A percentile compares a stretch with the other conserved stretches of the same genome.
Conservation (phyloP, 2,888 invertebrate species). For the Drosophila nigricruria region DNA sequence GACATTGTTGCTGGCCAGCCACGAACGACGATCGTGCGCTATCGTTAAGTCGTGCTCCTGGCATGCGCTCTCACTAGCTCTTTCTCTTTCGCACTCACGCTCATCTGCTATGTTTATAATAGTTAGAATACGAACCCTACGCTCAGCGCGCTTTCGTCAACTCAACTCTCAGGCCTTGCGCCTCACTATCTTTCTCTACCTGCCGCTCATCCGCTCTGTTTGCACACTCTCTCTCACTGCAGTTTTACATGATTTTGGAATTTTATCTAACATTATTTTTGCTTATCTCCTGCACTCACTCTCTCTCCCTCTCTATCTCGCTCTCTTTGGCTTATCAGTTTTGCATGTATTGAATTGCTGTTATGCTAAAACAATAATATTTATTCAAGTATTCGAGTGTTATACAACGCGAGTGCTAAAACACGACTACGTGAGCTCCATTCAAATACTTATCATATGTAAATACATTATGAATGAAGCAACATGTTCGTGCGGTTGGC, state of each 20-base stretch:
- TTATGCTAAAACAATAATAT: slow-evolving; percentile 2
- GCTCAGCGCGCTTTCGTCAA: not conserved
- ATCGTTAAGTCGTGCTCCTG: slow-evolving; percentile 17
- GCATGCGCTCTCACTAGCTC: slow-evolving; percentile 2
- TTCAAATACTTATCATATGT: slow-evolving; percentile 27
- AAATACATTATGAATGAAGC: slow-evolving; percentile 15
- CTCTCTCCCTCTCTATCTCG: not conserved
- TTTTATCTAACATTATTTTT: slow-evolving; percentile 2
- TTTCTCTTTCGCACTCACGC: not conserved
- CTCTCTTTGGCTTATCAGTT: slow-evolving; percentile 6
- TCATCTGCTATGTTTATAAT: not conserved
- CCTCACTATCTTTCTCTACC: not conserved
- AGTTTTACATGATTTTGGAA: slow-evolving; percentile 5
- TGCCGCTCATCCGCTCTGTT: not conserved
- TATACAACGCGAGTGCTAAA: slow-evolving; percentile 19
- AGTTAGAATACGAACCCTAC: not conserved
- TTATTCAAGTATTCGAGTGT: slow-evolving; percentile 10
- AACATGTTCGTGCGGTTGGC: slow-evolving; percentile 30
- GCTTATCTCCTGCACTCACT: slow-evolving; percentile 1
- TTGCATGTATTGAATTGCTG: not conserved
- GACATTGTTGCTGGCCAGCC: slow-evolving; percentile 29
- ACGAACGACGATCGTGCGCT: slow-evolving; percentile 56
- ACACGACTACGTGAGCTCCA: slow-evolving; percentile 64
- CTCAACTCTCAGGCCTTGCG: not conserved
- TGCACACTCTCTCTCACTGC: not conserved